Percentiles rank a stretch among this genome's conserved stretches.
These are phyloP conservation scores for Procavia capensis DNA, from an alignment of 2,113 vertebrate genomes.

Conservation along the genomic window DNA sequence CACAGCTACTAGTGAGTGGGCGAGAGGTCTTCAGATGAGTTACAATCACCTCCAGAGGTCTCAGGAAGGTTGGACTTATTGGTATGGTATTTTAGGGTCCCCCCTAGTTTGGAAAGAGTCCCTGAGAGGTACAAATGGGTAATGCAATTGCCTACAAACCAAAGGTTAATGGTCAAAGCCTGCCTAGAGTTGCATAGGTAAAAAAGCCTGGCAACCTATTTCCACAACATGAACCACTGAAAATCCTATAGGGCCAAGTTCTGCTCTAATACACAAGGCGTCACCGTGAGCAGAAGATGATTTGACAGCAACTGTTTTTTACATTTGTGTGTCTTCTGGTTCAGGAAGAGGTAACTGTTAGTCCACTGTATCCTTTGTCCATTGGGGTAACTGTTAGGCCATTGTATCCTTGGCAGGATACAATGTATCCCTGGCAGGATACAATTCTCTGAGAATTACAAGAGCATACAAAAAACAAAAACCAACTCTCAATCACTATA, in stretches of 20 bases:
- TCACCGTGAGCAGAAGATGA: neutral
- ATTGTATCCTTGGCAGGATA: neutral
- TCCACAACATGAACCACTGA: neutral
- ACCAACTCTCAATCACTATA: neutral
- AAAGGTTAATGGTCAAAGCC: no score
- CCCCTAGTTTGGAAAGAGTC: neutral
- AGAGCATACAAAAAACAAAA: neutral
- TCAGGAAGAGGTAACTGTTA: neutral
- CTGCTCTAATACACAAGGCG: neutral
- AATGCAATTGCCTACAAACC: neutral
- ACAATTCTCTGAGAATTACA: slow-evolving; percentile 9
- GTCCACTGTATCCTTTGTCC: no score
- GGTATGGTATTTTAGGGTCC: neutral
- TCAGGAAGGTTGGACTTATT: neutral
- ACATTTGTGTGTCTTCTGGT: neutral
- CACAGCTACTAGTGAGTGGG: neutral
- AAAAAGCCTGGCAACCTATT: neutral
- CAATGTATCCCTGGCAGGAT: neutral
- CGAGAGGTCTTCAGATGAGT: neutral
- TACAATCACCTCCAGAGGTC: neutral
- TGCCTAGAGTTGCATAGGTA: neutral
- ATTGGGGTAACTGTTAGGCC: neutral
- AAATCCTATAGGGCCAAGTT: neutral
- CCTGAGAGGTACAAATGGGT: neutral
- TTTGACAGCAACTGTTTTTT: neutral